These are phyloP conservation scores for Smittia sp. DNA, from an alignment of 2,888 invertebrate genomes.

Conservation along the genomic window DNA sequence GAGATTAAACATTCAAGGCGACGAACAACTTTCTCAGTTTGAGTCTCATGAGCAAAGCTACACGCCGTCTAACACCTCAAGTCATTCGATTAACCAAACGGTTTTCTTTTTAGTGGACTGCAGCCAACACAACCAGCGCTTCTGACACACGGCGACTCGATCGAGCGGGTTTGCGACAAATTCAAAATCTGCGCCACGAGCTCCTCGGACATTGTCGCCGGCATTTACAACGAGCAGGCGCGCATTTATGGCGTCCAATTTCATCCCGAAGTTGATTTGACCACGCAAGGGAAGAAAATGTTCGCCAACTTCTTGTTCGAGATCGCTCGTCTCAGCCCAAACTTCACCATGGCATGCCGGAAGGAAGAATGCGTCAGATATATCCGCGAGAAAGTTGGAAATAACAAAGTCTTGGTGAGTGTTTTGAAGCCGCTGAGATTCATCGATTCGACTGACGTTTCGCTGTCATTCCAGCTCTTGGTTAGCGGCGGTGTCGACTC, in stretches of 20 bases:
- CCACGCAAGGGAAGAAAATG: slow-evolving; percentile 86
- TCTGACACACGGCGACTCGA: slow-evolving; percentile 95
- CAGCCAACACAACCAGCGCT: slow-evolving; percentile 85
- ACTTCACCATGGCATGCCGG: slow-evolving; percentile 83
- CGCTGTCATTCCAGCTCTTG: slow-evolving; percentile 62
- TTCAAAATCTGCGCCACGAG: slow-evolving; percentile 86
- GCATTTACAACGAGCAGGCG: slow-evolving; percentile 86
- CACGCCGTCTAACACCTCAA: slow-evolving; percentile 48
- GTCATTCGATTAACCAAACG: slow-evolving; percentile 13
- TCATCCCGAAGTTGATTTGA: slow-evolving; percentile 97
- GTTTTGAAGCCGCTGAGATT: slow-evolving; percentile 43
- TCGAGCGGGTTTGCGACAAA: slow-evolving; percentile 84
- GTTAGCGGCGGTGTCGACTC: slow-evolving; percentile 99
- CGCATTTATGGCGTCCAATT: slow-evolving; percentile 96
- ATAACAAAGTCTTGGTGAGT: slow-evolving; percentile 87
- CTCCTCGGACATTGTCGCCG: slow-evolving; percentile 74
- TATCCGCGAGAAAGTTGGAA: slow-evolving; percentile 84
- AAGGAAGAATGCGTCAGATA: slow-evolving; percentile 89
- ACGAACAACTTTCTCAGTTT: slow-evolving; percentile 48
- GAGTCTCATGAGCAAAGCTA: slow-evolving; percentile 48
- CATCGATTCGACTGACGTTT: too few relatives aligned
- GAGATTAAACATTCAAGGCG: slow-evolving; percentile 46
- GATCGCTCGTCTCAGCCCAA: slow-evolving; percentile 80
- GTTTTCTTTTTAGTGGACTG: slow-evolving; percentile 68
- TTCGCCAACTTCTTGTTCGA: slow-evolving; percentile 92